These are phyloP conservation scores for Mesoligia furuncula DNA, from an alignment of 2,888 invertebrate genomes.

Conservation along the genomic window DNA sequence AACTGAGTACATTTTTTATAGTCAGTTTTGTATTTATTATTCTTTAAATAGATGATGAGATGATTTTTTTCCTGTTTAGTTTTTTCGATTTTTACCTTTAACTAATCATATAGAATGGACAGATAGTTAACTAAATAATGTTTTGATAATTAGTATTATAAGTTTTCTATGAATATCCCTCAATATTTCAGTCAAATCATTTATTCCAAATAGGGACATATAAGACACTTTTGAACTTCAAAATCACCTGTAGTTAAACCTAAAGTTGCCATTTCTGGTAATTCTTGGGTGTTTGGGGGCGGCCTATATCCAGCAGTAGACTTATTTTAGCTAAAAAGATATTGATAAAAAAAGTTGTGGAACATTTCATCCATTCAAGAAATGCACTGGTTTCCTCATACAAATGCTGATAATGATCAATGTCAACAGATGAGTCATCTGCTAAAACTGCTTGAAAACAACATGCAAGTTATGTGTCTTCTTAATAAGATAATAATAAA, in stretches of 20 bases:
- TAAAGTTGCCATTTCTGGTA: no score
- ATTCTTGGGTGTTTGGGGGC: background rate
- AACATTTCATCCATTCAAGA: background rate
- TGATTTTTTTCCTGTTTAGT: background rate
- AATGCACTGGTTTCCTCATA: conserved; percentile 7
- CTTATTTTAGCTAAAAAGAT: no score
- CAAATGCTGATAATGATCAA: conserved; percentile 11
- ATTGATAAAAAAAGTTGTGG: background rate
- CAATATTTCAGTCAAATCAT: background rate
- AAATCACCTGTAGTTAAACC: background rate
- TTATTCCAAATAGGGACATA: background rate
- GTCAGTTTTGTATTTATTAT: background rate
- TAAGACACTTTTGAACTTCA: background rate
- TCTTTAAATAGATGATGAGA: background rate
- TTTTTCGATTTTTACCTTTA: background rate
- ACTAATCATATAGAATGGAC: background rate
- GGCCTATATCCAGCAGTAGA: no score
- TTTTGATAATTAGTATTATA: background rate
- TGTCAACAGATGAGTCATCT: conserved; percentile 29
- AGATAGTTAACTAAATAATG: background rate
- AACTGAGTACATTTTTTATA: conserved; percentile 11
- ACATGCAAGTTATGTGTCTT: background rate
- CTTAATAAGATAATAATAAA: background rate
- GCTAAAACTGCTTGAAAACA: conserved; percentile 8
- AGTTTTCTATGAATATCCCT: background rate